Evolutionary conservation across 2,113 vertebrate species (phyloP).

Genomic region (Cololabis saira): DNA sequence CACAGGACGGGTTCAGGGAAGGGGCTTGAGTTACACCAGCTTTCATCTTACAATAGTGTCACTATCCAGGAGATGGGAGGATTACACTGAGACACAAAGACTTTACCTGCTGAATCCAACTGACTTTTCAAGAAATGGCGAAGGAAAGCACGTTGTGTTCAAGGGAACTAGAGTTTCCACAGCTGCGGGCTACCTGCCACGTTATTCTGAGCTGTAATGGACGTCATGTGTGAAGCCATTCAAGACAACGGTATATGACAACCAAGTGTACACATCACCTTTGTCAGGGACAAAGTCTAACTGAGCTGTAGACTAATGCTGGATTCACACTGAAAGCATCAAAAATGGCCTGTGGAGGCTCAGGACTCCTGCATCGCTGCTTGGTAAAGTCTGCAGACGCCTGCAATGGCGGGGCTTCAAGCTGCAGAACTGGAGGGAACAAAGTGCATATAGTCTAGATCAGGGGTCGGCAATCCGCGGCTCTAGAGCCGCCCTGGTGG

Average conservation of each 20-base stretch:
- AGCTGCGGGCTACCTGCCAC: not conserved
- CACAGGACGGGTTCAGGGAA: conserved; percentile 32
- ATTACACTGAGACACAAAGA: conserved; percentile 46
- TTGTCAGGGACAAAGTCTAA: conserved; percentile 5
- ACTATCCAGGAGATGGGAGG: conserved; percentile 37
- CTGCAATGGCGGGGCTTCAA: too few species aligned
- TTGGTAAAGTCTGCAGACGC: too few species aligned
- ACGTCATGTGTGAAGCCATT: conserved; percentile 1
- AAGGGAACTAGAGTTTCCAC: not conserved
- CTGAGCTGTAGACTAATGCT: conserved; percentile 20
- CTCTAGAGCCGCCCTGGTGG: too few species aligned
- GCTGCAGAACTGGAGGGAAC: too few species aligned
- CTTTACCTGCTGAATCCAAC: not conserved
- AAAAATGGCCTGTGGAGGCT: too few species aligned
- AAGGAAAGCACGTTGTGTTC: conserved; percentile 7
- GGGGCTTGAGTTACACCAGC: conserved; percentile 63
- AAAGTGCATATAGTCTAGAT: too few species aligned
- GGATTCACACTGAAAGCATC: too few species aligned
- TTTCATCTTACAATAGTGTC: conserved; percentile 69
- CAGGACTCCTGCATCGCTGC: too few species aligned
- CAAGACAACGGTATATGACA: conserved; percentile 10
- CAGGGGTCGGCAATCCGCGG: too few species aligned
- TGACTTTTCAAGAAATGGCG: conserved; percentile 5
- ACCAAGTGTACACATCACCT: conserved; percentile 12
- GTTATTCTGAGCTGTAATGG: not conserved